Evolutionary conservation across 1,140 invertebrate genomes (phyloP).

Genomic region (Notospermus geniculatus): DNA sequence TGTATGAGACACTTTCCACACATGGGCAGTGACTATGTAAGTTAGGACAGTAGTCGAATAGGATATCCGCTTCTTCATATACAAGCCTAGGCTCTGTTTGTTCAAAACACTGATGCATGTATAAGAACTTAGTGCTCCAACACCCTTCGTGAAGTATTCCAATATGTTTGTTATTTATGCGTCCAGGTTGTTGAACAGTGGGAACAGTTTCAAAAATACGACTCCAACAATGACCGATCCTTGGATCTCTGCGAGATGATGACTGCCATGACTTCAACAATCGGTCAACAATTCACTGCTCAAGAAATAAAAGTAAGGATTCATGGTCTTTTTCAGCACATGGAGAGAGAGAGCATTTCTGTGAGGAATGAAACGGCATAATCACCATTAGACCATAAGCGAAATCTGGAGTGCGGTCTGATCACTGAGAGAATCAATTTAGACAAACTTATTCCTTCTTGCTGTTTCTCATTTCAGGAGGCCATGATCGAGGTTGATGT

Average conservation of each 20-base stretch:
- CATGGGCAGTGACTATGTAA: slow-evolving; percentile 26
- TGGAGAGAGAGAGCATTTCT: too few relatives aligned
- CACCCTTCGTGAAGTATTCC: too few relatives aligned
- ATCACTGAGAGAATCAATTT: too few relatives aligned
- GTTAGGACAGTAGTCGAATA: slow-evolving; percentile 6
- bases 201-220: slow-evolving; percentile 33
- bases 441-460: too few relatives aligned
- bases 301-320: slow-evolving; percentile 28
- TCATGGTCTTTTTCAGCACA: too few relatives aligned
- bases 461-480: slow-evolving; percentile 11
- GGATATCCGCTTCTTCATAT: background rate
- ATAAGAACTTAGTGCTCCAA: too few relatives aligned
- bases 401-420: too few relatives aligned
- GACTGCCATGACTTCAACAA: slow-evolving; percentile 24
- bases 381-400: too few relatives aligned
- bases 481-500: slow-evolving; percentile 28
- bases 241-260: slow-evolving; percentile 40
- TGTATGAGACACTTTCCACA: slow-evolving; percentile 32
- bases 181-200: slow-evolving; percentile 35
- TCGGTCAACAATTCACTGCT: slow-evolving; percentile 31
- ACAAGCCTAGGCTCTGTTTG: too few relatives aligned
- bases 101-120: too few relatives aligned
- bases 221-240: slow-evolving; percentile 27
- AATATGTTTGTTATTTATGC: too few relatives aligned
- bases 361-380: too few relatives aligned